A percentile compares a stretch with the other conserved stretches of the same genome.
Conservation (phyloP, 2,888 invertebrate genomes). For the Drosophila helvetica region DNA sequence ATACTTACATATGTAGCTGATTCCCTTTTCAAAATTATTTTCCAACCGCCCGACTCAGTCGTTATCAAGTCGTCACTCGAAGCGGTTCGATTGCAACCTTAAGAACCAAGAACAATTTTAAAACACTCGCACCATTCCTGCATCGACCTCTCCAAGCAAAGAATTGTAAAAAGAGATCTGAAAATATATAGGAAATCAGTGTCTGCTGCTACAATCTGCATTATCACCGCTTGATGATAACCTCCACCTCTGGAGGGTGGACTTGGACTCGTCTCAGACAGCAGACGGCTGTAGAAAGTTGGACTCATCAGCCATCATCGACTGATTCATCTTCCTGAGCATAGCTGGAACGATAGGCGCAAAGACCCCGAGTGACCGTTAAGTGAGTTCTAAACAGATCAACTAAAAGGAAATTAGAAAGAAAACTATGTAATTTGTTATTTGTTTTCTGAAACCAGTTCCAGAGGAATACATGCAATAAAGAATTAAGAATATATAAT, state of each 20-base stretch:
- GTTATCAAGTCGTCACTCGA: constrained; percentile 73
- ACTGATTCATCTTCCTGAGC: background rate
- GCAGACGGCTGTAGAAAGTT: constrained; percentile 26
- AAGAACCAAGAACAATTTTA: constrained; percentile 6
- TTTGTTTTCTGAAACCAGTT: background rate
- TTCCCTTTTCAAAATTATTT: constrained; percentile 47
- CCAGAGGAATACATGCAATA: too few species aligned
- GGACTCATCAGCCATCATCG: constrained; percentile 7
- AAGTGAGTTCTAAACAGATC: background rate
- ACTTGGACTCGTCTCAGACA: constrained; percentile 24
- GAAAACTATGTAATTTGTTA: background rate
- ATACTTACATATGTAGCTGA: constrained; percentile 16
- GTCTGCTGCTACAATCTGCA: constrained; percentile 7
- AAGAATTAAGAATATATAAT: too few species aligned
- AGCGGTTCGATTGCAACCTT: constrained; percentile 52
- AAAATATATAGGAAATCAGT: constrained; percentile 2
- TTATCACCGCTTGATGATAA: constrained; percentile 35
- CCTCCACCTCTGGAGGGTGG: constrained; percentile 33
- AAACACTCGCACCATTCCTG: background rate
- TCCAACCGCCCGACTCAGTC: constrained; percentile 59
- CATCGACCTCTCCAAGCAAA: background rate
- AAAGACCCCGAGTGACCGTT: background rate
- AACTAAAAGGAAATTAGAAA: background rate
- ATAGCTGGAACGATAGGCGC: background rate
- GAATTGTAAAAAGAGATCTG: constrained; percentile 6